Conservation (phyloP, 2,797 vertebrate genomes). For the Pachyuromys duprasi region DNA sequence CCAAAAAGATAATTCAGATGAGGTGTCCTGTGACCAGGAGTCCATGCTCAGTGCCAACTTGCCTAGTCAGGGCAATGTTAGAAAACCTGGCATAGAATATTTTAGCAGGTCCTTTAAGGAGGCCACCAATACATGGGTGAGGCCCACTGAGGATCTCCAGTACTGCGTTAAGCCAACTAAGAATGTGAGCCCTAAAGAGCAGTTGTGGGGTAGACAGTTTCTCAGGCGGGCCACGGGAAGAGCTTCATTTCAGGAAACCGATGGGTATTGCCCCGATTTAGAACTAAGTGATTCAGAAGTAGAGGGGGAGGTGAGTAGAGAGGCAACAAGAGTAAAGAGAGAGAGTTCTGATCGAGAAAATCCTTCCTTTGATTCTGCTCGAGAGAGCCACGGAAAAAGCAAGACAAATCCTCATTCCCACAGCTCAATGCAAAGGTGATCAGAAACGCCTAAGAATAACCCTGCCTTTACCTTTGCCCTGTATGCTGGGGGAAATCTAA, state of each 20-base stretch:
- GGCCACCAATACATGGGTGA: constrained; percentile 94
- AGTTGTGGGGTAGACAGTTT: constrained; percentile 91
- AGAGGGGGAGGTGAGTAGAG: constrained; percentile 92
- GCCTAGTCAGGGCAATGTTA: constrained; percentile 89
- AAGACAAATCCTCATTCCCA: constrained; percentile 92
- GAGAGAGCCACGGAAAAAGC: constrained; percentile 88
- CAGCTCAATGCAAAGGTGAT: constrained; percentile 96
- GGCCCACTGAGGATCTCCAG: constrained; percentile 93
- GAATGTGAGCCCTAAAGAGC: constrained; percentile 90
- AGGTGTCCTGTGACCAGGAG: constrained; percentile 88
- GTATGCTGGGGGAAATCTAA: constrained; percentile 79
- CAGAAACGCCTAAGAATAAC: constrained; percentile 81
- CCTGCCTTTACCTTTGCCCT: constrained; percentile 78
- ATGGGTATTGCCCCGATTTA: constrained; percentile 97
- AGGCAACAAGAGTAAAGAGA: constrained; percentile 87
- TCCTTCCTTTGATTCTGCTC: constrained; percentile 87
- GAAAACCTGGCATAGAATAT: constrained; percentile 94
- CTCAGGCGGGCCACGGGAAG: constrained; percentile 87
- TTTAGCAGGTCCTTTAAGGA: constrained; percentile 96
- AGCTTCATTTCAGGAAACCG: constrained; percentile 93
- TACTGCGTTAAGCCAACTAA: constrained; percentile 91
- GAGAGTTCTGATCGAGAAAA: constrained; percentile 87
- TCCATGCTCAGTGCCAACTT: constrained; percentile 85
- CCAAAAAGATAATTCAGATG: constrained; percentile 93
- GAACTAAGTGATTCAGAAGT: constrained; percentile 98